Base-by-base conservation (phyloP, 2,113 vertebrate species). In the Muscicapa adusta region DNA sequence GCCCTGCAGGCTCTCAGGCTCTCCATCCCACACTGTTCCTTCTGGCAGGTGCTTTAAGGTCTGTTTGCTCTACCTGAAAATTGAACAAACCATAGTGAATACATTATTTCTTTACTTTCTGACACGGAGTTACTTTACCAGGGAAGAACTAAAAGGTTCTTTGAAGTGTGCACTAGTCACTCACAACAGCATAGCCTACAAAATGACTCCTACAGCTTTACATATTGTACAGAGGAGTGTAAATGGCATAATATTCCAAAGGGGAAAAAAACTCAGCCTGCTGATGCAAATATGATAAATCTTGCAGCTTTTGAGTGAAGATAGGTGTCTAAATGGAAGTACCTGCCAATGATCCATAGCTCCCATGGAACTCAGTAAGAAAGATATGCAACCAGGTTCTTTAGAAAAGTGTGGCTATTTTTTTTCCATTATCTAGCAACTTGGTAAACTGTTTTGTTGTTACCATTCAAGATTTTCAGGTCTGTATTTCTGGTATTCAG, bases 1-100 rank as follows among this genome's bases (percentile, higher is more conserved):
- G 93, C 96, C 93, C 93, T 91, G 34, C 56, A 80, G 96, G 94
- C 91, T 88, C 96, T 63, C 38, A 85, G 88, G 82, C 90, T 93
- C 94, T 90, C 81, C 91, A 88, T 85, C 57, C 42, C 2, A 94
- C 74, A 86, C 38, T 53, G 56, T 19, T 96, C 73, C 95, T 97
- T 85, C 92, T 92, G 96, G 93, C 94, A 95, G 63, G 56, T 80
- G 72, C 85, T 96, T 88, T 78, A 95, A 95, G 18, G 34, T 94
- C 65, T 96, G 92, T 93, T 95, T 97, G 91, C 78, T 97, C 78
- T 96, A 94, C 94, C 94, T 94, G 88, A 96, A 97, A 97, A 97
- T 70, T 96, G 96, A 97, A 96, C 95, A 96, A 97, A 97, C 72
- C 58, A 66, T 20, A 93, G 25, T 0, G 6, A 96, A 96, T 86